Evolutionary conservation across 2,113 vertebrate genomes (phyloP), one percentile per base, ranked within the genome.

Genomic region (Galbula dea): DNA sequence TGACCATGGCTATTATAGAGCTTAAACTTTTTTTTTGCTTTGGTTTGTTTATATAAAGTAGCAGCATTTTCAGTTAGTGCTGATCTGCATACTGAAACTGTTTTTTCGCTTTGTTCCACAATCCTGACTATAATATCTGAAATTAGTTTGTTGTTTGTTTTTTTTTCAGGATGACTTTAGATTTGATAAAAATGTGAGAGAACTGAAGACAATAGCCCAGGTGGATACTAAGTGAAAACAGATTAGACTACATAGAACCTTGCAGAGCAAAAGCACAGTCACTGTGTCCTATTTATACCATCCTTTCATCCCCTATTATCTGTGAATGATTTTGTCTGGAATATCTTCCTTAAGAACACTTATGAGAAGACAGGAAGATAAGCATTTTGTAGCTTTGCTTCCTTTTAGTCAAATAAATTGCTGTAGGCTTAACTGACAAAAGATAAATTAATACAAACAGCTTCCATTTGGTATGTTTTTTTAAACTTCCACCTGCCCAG

Each of bases 271-370:
- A 88, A 58, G 21, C 21, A 75, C 7, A 22, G 15, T 67, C 45
- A 29, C 52, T 34, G 4, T 63, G 62, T 48, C 46, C 75, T 81
- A 63, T 59, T 62, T 89, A 69, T 83, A 57, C 32, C 45, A 65
- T 29, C 23, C 57, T 88, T 90, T 78, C 52, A 87, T 27, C 68
- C 46, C 5, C 39, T 62, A 34, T 68, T 75, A 86, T 54, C 71
- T 73, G 88, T 76, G 87, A 73, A 81, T 61, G 71, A 86, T 51
- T 93, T 82, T 74, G 10, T 74, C 87, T 81, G 46, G 78, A 96
- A 82, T 90, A 59, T 71, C 48, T 58, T 91, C 69, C 79, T 90
- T 34, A 83, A 94, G 86, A 95, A 76, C 69, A 77, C 32, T 93
- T 92, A 41, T 68, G 49, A 79, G 83, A 94, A 87, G 55, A 83